Evolutionary conservation across 2,888 invertebrate species (phyloP).

Genomic region (Myopa testacea): DNA sequence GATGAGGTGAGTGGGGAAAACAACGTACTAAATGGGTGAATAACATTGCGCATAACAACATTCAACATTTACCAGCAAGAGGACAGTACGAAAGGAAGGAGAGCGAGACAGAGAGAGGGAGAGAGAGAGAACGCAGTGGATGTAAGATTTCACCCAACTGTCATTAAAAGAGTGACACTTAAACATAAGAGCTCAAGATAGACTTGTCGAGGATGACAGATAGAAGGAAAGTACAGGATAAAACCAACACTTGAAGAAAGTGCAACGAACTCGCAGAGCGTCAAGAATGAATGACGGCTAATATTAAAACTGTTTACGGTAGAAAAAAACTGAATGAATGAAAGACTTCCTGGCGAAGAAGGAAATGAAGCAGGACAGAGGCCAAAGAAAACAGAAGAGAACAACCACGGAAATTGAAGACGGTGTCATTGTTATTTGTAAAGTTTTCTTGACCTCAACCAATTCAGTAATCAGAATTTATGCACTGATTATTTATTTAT

Average conservation of each 20-base stretch:
- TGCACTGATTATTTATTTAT: too few relatives aligned
- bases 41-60: constrained; percentile 4
- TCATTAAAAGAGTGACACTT: constrained; percentile 2
- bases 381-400: neutral
- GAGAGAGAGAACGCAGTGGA: too few relatives aligned
- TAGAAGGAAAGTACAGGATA: neutral
- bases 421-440: neutral
- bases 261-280: neutral
- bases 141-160: neutral
- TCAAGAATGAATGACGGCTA: neutral
- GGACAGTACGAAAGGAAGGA: neutral
- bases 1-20: too few relatives aligned
- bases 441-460: too few relatives aligned
- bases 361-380: neutral
- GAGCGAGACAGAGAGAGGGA: too few relatives aligned
- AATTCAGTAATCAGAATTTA: too few relatives aligned
- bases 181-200: neutral
- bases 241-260: neutral
- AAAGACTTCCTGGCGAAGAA: neutral
- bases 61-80: neutral
- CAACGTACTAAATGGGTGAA: neutral
- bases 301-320: neutral
- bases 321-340: neutral
- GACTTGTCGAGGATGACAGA: neutral
- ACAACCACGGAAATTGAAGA: neutral